phyloP scores from a whole-genome alignment of 2,888 invertebrate species.

The Meganola albula region DNA sequence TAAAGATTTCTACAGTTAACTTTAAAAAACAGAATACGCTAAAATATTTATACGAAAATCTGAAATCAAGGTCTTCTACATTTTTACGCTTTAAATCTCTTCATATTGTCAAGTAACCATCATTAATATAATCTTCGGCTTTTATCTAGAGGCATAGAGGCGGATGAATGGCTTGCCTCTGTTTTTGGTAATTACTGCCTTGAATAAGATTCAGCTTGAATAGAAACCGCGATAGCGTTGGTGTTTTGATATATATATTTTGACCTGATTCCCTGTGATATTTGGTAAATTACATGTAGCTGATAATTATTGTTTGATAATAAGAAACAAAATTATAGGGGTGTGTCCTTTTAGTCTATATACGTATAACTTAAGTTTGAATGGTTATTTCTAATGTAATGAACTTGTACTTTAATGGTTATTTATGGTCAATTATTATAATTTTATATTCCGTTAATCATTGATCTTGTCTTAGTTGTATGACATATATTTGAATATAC shows the following conservation, averaged over 20 bases:
- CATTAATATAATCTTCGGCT: slow-evolving; percentile 27
- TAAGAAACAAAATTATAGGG: too few species aligned
- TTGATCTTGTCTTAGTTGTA: too few species aligned
- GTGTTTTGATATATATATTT: neutral
- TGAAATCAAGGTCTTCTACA: too few species aligned
- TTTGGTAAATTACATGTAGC: neutral
- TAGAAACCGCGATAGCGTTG: slow-evolving; percentile 18
- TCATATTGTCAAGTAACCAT: slow-evolving; percentile 21
- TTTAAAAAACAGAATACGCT: slow-evolving; percentile 16
- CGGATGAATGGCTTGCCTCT: slow-evolving; percentile 20
- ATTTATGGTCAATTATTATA: too few species aligned
- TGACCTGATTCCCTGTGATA: neutral
- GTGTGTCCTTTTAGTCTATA: too few species aligned
- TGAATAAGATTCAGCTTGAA: slow-evolving; percentile 29
- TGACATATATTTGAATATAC: too few species aligned
- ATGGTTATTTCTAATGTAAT: too few species aligned
- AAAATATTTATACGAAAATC: neutral
- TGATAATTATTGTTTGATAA: too few species aligned
- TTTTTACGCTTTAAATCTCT: slow-evolving; percentile 17
- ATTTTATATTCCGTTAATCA: too few species aligned
- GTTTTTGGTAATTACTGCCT: slow-evolving; percentile 25
- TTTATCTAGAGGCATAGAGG: slow-evolving; percentile 22
- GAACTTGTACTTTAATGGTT: too few species aligned
- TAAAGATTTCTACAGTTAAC: too few species aligned
- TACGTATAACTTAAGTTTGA: too few species aligned